Conservation (phyloP, 2,888 invertebrate species). For the Rosalia funebris region DNA sequence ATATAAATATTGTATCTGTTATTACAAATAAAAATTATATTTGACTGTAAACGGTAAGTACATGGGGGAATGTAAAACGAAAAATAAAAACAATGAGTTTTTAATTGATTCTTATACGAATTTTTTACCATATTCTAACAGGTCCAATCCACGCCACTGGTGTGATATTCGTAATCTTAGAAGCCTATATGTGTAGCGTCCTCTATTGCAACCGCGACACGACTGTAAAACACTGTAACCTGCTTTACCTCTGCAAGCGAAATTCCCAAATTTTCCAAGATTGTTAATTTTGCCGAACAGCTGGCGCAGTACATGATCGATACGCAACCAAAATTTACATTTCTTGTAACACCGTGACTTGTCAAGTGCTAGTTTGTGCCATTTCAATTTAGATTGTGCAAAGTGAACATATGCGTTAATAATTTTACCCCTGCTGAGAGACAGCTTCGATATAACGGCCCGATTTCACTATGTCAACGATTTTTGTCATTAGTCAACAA, state of each 20-base stretch:
- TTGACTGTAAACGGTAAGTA: too few relatives aligned
- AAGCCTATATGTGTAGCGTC: too few relatives aligned
- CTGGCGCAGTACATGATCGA: slow-evolving; percentile 43
- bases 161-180: too few relatives aligned
- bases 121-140: too few relatives aligned
- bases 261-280: background rate
- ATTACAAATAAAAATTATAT: too few relatives aligned
- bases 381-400: background rate
- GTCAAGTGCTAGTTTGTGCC: background rate
- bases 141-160: too few relatives aligned
- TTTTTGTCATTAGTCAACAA: slow-evolving; percentile 34
- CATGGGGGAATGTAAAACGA: too few relatives aligned
- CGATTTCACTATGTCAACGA: slow-evolving; percentile 36
- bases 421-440: background rate
- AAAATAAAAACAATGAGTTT: too few relatives aligned
- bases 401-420: slow-evolving; percentile 22
- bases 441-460: slow-evolving; percentile 4
- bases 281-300: slow-evolving; percentile 29
- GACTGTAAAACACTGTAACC: background rate
- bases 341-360: slow-evolving; percentile 16
- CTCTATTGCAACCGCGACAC: too few relatives aligned
- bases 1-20: too few relatives aligned
- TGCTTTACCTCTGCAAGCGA: background rate
- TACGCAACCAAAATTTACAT: slow-evolving; percentile 25
- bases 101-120: too few relatives aligned